Evolutionary conservation across 1,140 invertebrate species (phyloP).

Genomic region (Anadara kagoshimensis): DNA sequence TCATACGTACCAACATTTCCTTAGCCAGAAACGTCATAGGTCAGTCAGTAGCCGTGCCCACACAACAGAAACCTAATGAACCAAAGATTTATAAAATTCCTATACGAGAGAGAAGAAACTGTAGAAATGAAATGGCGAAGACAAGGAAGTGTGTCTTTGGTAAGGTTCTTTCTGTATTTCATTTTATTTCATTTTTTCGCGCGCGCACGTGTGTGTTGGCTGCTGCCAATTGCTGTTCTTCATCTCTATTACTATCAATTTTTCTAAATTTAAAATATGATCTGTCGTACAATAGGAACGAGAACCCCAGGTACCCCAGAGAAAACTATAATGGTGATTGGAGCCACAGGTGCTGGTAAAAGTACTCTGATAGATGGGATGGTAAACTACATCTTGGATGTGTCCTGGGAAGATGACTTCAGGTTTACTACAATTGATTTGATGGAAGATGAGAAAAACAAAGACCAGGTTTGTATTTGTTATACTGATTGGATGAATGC

Average conservation of each 20-base stretch:
- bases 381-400: slow-evolving; percentile 24
- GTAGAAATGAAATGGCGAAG: slow-evolving; percentile 3
- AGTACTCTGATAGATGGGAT: slow-evolving; percentile 22
- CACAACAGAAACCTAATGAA: background rate
- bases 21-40: background rate
- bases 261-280: background rate
- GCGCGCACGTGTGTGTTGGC: background rate
- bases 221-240: background rate
- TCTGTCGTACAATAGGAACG: background rate
- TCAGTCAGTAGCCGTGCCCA: background rate
- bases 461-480: background rate
- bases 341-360: slow-evolving; percentile 18
- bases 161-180: background rate
- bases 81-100: slow-evolving; percentile 22
- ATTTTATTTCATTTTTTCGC: background rate
- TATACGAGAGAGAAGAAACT: background rate
- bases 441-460: slow-evolving; percentile 15
- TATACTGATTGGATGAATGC: too few species aligned
- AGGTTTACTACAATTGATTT: slow-evolving; percentile 10
- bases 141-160: slow-evolving; percentile 27
- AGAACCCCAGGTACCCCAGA: background rate
- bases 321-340: slow-evolving; percentile 23
- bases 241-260: background rate
- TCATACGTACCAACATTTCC: background rate
- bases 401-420: slow-evolving; percentile 22